Conservation (phyloP, 2,888 invertebrate species). For the Hololepta plana region DNA sequence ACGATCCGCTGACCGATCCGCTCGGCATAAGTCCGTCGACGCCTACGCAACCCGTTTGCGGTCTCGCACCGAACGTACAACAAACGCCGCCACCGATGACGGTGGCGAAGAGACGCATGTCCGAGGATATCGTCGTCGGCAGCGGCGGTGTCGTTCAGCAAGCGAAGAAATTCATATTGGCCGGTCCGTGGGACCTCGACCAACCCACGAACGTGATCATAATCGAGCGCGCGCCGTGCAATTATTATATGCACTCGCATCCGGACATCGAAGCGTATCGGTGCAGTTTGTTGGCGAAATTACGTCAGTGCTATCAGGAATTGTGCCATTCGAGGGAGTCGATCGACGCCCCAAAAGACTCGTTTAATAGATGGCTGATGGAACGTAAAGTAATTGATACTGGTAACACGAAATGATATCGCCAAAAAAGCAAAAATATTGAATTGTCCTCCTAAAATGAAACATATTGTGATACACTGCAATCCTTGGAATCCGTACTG, state of each 20-base stretch:
- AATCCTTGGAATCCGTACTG: no score
- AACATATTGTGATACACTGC: no score
- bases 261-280: slow-evolving; percentile 85
- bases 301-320: slow-evolving; percentile 74
- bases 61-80: slow-evolving; percentile 22
- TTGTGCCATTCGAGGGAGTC: slow-evolving; percentile 81
- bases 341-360: slow-evolving; percentile 91
- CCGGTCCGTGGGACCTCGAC: slow-evolving; percentile 92
- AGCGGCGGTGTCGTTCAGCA: no score
- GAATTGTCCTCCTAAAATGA: no score
- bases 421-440: no score
- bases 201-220: slow-evolving; percentile 83
- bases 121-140: slow-evolving; percentile 51
- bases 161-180: slow-evolving; percentile 69
- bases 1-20: slow-evolving; percentile 85
- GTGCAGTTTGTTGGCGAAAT: slow-evolving; percentile 62
- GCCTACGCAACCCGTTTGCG: slow-evolving; percentile 25
- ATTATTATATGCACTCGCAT: slow-evolving; percentile 76
- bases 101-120: slow-evolving; percentile 55
- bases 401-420: no score
- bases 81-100: slow-evolving; percentile 25
- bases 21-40: slow-evolving; percentile 43
- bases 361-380: slow-evolving; percentile 92
- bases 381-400: slow-evolving; percentile 83
- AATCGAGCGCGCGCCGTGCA: slow-evolving; percentile 68